These are phyloP conservation scores for Agriopis marginaria DNA, from an alignment of 2,888 invertebrate species.

Conservation along the genomic window DNA sequence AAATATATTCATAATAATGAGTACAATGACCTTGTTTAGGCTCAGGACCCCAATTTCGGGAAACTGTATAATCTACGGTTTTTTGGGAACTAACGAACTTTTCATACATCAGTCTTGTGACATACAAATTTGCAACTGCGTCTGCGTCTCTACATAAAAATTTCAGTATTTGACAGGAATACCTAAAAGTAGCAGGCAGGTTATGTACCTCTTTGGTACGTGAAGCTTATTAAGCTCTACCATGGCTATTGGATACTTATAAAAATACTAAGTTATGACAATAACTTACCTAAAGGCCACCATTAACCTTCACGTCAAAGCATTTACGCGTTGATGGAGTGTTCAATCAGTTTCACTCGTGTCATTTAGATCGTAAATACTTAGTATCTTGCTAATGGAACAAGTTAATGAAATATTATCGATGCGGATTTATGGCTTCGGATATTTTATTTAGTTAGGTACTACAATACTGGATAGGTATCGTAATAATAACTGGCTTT, in stretches of 20 bases:
- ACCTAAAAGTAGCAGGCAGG: too few relatives aligned
- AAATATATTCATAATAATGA: too few relatives aligned
- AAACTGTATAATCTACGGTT: too few relatives aligned
- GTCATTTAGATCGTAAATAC: constrained; percentile 31
- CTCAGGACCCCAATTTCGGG: too few relatives aligned
- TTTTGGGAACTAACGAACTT: too few relatives aligned
- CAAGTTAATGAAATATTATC: constrained; percentile 15
- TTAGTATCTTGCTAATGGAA: constrained; percentile 12
- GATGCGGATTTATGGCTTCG: background rate
- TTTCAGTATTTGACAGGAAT: too few relatives aligned
- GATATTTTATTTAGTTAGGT: background rate
- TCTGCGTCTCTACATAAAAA: too few relatives aligned
- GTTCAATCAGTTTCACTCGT: constrained; percentile 22
- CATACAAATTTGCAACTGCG: too few relatives aligned
- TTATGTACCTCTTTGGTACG: background rate
- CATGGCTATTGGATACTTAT: background rate
- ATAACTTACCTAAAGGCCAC: constrained; percentile 18
- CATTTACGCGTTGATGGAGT: constrained; percentile 30
- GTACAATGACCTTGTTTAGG: too few relatives aligned
- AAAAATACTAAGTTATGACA: constrained; percentile 9
- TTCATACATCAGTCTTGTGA: too few relatives aligned
- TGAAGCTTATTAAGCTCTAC: background rate
- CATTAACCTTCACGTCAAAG: constrained; percentile 27
- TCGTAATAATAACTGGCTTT: too few relatives aligned
- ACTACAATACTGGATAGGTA: too few relatives aligned